phyloP scores from a whole-genome alignment of 2,888 invertebrate species.

The Axea sp. region DNA sequence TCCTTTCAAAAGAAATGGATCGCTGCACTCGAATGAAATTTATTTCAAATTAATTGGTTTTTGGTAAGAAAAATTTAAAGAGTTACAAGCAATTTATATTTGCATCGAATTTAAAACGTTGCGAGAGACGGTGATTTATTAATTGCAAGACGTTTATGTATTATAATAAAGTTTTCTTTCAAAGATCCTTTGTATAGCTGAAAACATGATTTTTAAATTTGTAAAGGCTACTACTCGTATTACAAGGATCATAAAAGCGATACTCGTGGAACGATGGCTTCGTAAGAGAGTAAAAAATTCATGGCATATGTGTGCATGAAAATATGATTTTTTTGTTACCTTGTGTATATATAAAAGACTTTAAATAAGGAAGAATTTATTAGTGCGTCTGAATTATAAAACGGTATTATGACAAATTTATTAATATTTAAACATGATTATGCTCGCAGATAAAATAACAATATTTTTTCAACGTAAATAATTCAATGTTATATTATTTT shows the following conservation, averaged over 20 bases:
- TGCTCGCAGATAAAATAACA: too few species aligned
- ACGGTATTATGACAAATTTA: slow-evolving; percentile 3
- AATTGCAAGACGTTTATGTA: too few species aligned
- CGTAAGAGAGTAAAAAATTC: slow-evolving; percentile 32
- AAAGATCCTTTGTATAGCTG: slow-evolving; percentile 13
- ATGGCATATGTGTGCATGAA: slow-evolving; percentile 40
- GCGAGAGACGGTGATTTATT: too few species aligned
- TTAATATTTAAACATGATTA: background rate
- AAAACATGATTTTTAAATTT: slow-evolving; percentile 44
- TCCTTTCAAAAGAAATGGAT: too few species aligned
- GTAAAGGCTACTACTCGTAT: slow-evolving; percentile 43
- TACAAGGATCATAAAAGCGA: slow-evolving; percentile 49
- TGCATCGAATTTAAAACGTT: too few species aligned
- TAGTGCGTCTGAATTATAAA: slow-evolving; percentile 28
- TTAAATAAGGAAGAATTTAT: slow-evolving; percentile 20
- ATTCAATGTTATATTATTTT: too few species aligned
- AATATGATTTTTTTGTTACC: slow-evolving; percentile 28
- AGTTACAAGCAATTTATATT: too few species aligned
- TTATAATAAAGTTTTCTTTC: slow-evolving; percentile 24
- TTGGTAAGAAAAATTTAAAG: too few species aligned
- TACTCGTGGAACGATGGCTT: slow-evolving; percentile 40
- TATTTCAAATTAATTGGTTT: too few species aligned
- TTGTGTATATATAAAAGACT: slow-evolving; percentile 19
- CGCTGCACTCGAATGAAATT: too few species aligned
- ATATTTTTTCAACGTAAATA: too few species aligned